phyloP scores from a whole-genome alignment of 2,888 invertebrate species.

The Watsonalla cultraria region DNA sequence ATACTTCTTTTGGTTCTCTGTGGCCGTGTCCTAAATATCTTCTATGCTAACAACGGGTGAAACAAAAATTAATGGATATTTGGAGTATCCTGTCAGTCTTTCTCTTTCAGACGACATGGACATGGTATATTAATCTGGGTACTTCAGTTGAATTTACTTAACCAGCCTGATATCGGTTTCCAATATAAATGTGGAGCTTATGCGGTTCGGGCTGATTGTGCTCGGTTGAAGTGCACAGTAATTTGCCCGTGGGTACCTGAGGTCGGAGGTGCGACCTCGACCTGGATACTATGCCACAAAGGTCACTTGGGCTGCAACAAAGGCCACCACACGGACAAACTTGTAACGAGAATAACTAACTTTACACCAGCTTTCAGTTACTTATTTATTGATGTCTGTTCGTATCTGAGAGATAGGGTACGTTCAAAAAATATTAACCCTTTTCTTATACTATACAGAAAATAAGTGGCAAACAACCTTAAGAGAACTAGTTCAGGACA shows the following conservation, averaged over 20 bases:
- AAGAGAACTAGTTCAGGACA: too few species aligned
- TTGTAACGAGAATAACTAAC: constrained; percentile 5
- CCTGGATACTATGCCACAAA: constrained; percentile 45
- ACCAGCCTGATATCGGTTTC: constrained; percentile 11
- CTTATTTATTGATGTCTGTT: too few species aligned
- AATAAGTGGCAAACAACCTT: too few species aligned
- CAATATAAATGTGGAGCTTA: constrained; percentile 6
- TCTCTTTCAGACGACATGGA: too few species aligned
- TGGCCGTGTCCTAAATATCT: too few species aligned
- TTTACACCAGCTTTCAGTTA: background rate
- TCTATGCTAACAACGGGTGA: too few species aligned
- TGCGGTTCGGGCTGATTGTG: constrained; percentile 20
- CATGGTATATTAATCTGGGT: background rate
- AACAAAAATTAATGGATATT: too few species aligned
- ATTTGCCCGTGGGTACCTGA: constrained; percentile 28
- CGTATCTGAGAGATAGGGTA: too few species aligned
- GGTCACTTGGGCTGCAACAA: constrained; percentile 39
- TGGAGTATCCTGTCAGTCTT: too few species aligned
- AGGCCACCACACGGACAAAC: constrained; percentile 19
- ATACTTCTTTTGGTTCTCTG: too few species aligned
- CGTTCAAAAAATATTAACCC: too few species aligned
- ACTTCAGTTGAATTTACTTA: constrained; percentile 8
- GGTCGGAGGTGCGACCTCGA: constrained; percentile 50
- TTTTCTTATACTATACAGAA: too few species aligned
- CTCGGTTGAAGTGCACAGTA: constrained; percentile 21